phyloP scores from a whole-genome alignment of 37 sponge, comb jelly and placozoan genomes.

The Spongilla lacustris region DNA sequence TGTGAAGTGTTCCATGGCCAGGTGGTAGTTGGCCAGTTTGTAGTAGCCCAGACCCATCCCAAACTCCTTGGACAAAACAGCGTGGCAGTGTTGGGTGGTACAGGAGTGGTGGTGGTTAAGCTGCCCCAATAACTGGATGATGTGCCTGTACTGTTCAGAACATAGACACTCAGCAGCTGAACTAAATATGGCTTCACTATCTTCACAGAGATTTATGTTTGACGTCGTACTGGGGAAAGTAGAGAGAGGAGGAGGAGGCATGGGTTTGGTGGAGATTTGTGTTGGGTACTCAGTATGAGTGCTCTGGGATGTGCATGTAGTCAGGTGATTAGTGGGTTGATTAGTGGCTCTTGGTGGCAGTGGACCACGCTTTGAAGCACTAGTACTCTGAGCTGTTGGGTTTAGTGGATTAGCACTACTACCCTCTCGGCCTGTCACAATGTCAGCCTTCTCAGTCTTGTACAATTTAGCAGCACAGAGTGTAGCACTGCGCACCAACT shows the following conservation, averaged over 20 bases:
- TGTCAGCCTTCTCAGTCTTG: too few species aligned
- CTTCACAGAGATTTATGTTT: background rate
- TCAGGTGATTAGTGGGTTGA: too few species aligned
- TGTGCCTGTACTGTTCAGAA: background rate
- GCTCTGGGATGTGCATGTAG: too few species aligned
- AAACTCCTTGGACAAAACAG: background rate
- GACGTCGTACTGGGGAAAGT: background rate
- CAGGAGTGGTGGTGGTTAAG: background rate
- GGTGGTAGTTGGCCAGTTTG: background rate
- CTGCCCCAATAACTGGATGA: background rate
- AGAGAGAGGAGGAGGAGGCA: background rate
- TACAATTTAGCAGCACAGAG: too few species aligned
- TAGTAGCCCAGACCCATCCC: slow-evolving; percentile 25
- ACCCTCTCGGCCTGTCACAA: too few species aligned
- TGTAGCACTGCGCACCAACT: too few species aligned
- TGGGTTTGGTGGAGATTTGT: too few species aligned
- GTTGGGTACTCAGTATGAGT: too few species aligned
- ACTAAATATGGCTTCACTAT: background rate
- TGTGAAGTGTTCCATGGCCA: background rate
- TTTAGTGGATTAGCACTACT: too few species aligned
- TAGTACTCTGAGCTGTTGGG: too few species aligned
- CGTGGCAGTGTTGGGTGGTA: background rate
- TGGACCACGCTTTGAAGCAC: too few species aligned
- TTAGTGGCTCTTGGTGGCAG: too few species aligned
- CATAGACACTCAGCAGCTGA: background rate